phyloP scores from a whole-genome alignment of 2,797 vertebrate species.

The Pantherophis vulpinus region DNA sequence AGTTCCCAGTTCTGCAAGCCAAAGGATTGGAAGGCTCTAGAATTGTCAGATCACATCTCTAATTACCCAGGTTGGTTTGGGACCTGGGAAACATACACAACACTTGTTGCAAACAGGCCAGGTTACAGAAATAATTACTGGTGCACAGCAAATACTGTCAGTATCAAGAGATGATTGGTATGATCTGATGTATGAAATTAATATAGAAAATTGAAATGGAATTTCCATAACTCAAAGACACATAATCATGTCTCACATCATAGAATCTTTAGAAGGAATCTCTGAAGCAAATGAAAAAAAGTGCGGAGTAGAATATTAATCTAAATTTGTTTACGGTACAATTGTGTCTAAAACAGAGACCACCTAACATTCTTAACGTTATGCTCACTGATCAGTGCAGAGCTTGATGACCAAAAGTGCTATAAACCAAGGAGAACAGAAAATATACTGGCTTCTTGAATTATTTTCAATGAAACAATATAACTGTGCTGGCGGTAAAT shows the following conservation, averaged over 20 bases:
- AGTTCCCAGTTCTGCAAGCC: not conserved
- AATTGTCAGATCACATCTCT: not conserved
- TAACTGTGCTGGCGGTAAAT: not conserved
- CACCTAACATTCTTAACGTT: not conserved
- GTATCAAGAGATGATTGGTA: constrained; percentile 11
- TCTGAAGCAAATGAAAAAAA: constrained; percentile 18
- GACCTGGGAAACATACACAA: not conserved
- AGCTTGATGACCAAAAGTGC: not conserved
- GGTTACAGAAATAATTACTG: constrained; percentile 7
- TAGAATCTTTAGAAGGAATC: constrained; percentile 12
- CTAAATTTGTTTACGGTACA: not conserved
- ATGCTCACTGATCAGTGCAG: not conserved
- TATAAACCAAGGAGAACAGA: not conserved
- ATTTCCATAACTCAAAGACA: constrained; percentile 29
- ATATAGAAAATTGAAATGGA: constrained; percentile 29
- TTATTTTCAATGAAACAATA: not conserved
- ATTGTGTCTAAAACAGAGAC: not conserved
- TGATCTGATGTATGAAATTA: constrained; percentile 34
- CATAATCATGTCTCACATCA: constrained; percentile 22
- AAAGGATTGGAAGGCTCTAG: not conserved
- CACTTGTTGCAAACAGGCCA: not conserved
- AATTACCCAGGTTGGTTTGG: not conserved
- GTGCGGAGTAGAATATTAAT: constrained; percentile 17
- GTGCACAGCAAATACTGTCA: not conserved
- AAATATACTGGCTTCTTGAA: too few relatives aligned